Evolutionary conservation across 2,888 invertebrate species (phyloP).

Genomic region (Scelioninae gen. 1): DNA sequence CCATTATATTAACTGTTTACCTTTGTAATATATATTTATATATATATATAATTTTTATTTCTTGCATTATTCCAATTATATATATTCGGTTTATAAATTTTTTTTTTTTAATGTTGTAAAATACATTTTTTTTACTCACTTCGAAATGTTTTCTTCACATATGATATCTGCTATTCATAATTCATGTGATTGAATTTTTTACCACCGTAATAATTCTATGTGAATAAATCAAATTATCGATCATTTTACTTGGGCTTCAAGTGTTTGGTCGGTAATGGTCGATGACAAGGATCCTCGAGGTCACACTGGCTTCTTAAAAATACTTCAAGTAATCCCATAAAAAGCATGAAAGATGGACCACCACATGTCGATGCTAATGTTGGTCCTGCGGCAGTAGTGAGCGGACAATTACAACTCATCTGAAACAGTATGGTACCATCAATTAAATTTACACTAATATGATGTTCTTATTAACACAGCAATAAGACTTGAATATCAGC

Average conservation of each 20-base stretch:
- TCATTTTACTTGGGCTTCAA: slow-evolving; percentile 79
- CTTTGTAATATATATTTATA: too few species aligned
- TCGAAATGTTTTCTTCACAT: too few species aligned
- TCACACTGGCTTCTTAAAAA: slow-evolving; percentile 94
- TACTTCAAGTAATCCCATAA: slow-evolving; percentile 94
- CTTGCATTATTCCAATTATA: too few species aligned
- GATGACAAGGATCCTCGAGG: slow-evolving; percentile 93
- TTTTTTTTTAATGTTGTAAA: too few species aligned
- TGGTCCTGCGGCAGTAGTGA: slow-evolving; percentile 91
- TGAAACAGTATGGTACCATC: slow-evolving; percentile 68
- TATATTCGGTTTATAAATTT: too few species aligned
- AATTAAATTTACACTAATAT: slow-evolving; percentile 17
- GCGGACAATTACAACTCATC: slow-evolving; percentile 90
- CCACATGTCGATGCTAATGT: slow-evolving; percentile 94
- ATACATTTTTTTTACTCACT: too few species aligned
- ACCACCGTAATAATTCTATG: background rate
- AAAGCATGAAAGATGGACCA: slow-evolving; percentile 93
- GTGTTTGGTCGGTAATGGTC: slow-evolving; percentile 85
- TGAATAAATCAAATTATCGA: background rate
- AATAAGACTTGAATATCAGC: background rate
- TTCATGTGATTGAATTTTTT: background rate
- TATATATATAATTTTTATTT: too few species aligned
- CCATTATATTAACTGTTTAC: too few species aligned
- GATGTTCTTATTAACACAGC: slow-evolving; percentile 30
- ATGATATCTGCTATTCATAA: background rate